Conservation (phyloP, 2,113 vertebrate species). For the Ploceus nigricollis region DNA sequence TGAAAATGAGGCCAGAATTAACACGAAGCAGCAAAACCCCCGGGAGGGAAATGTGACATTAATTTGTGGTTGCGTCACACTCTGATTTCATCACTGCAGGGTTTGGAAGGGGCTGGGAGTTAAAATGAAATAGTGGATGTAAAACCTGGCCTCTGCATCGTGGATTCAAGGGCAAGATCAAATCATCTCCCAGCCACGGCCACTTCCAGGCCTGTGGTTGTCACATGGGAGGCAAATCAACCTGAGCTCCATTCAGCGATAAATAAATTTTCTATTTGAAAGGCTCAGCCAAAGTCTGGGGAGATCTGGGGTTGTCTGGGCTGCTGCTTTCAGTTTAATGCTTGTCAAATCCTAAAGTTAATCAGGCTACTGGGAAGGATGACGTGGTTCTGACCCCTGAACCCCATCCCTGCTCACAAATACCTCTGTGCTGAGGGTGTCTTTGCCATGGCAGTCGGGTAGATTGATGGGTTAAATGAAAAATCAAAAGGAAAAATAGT, state of each 20-base stretch:
- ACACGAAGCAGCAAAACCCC: neutral
- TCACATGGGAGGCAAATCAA: neutral
- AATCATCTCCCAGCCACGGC: neutral
- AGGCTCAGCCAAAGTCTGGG: neutral
- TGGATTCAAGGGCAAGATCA: neutral
- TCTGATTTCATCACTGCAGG: neutral
- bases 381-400: neutral
- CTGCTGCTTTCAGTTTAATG: rapidly evolving
- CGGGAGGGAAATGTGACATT: neutral
- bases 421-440: neutral
- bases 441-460: neutral
- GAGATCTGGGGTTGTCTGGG: neutral
- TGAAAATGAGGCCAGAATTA: neutral
- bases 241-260: neutral
- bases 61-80: neutral
- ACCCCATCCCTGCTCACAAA: neutral
- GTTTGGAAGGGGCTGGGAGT: neutral
- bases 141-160: neutral
- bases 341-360: neutral
- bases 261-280: neutral
- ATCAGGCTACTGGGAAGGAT: neutral
- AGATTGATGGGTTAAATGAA: neutral
- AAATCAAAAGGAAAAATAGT: neutral
- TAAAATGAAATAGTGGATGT: neutral
- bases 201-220: neutral